Evolutionary conservation across 2,888 invertebrate species (phyloP).

Genomic region (Silvanus unidentatus): DNA sequence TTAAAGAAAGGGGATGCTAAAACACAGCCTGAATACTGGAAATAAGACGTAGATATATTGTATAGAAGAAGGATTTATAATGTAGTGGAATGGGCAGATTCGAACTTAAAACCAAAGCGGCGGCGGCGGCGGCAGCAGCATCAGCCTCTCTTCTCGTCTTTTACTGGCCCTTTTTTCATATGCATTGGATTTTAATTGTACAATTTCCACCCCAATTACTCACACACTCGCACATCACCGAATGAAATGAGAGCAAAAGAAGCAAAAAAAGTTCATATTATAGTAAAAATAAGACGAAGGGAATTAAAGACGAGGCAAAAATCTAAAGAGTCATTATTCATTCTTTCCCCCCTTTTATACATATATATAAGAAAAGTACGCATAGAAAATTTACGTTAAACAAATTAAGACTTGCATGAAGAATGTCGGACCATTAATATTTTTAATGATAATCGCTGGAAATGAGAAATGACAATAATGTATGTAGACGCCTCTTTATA

Average conservation of each 20-base stretch:
- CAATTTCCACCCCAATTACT: no score
- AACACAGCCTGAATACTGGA: conserved; percentile 44
- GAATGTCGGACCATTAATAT: conserved; percentile 47
- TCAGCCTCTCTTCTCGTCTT: no score
- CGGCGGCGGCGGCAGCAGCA: no score
- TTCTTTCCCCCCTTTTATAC: conserved; percentile 11
- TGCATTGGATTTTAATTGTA: no score
- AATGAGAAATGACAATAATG: conserved; percentile 47
- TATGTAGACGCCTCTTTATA: conserved; percentile 43
- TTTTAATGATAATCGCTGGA: conserved; percentile 47
- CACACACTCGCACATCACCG: no score
- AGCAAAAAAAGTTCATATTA: no score
- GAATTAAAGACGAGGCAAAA: conserved; percentile 21
- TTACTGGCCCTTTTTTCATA: no score
- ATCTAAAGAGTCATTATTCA: conserved; percentile 33
- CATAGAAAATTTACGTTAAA: conserved; percentile 42
- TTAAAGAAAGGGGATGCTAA: conserved; percentile 48
- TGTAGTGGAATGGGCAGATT: conserved; percentile 23
- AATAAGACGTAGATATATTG: conserved; percentile 48
- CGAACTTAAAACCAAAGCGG: no score
- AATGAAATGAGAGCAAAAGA: no score
- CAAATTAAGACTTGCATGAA: conserved; percentile 45
- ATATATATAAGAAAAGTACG: conserved; percentile 31
- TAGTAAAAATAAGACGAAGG: no score
- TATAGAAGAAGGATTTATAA: conserved; percentile 47